phyloP scores from a whole-genome alignment of 2,888 invertebrate species.

The Heliconius hortense region DNA sequence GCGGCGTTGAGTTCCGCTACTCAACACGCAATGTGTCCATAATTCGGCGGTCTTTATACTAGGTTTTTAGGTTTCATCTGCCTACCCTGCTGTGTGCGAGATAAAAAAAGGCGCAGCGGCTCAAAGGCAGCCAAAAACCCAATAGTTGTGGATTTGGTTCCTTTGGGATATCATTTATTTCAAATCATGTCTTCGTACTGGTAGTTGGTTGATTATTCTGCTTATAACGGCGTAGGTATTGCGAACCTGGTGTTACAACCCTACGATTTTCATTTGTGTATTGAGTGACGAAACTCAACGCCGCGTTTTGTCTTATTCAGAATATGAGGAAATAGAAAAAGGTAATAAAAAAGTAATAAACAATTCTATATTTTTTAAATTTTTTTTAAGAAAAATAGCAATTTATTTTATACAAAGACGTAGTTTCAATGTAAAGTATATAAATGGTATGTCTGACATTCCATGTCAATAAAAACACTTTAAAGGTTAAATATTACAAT shows the following conservation, averaged over 20 bases:
- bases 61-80: too few relatives aligned
- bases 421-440: constrained; percentile 7
- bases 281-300: not conserved
- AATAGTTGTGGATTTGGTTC: too few relatives aligned
- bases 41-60: too few relatives aligned
- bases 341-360: not conserved
- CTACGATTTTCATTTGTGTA: not conserved
- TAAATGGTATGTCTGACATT: constrained; percentile 5
- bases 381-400: not conserved
- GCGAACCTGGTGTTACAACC: not conserved
- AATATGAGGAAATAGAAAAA: not conserved
- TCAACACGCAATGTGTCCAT: too few relatives aligned
- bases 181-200: too few relatives aligned
- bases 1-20: too few relatives aligned
- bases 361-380: not conserved
- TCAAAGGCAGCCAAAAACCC: too few relatives aligned
- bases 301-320: not conserved
- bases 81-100: too few relatives aligned
- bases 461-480: not conserved
- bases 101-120: too few relatives aligned
- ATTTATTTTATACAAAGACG: not conserved
- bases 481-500: constrained; percentile 20
- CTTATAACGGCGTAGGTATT: not conserved
- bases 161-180: too few relatives aligned
- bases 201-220: not conserved